These are phyloP conservation scores for Pseudomyrmex gracilis DNA, from an alignment of 1,140 invertebrate genomes.

Conservation along the genomic window DNA sequence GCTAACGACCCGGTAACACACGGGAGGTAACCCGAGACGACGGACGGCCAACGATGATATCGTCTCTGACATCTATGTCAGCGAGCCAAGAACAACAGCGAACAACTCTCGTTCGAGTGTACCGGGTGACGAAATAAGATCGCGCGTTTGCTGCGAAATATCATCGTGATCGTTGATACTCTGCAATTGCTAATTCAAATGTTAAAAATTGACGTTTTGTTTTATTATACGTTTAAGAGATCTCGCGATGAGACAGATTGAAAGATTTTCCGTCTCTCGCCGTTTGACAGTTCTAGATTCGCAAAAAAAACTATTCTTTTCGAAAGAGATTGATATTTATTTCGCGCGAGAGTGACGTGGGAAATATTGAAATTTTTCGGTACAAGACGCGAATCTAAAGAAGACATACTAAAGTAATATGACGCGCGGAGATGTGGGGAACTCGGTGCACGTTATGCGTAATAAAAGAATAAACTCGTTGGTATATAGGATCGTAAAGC, in stretches of 20 bases:
- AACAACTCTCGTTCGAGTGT: constrained; percentile 27
- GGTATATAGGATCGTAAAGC: constrained; percentile 82
- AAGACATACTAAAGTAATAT: constrained; percentile 67
- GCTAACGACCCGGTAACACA: constrained; percentile 75
- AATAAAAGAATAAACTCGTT: constrained; percentile 82
- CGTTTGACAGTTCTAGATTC: neutral
- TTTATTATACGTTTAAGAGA: no score
- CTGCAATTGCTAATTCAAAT: neutral
- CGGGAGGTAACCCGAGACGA: constrained; percentile 81
- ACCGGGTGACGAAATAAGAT: constrained; percentile 68
- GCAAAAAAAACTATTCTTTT: neutral
- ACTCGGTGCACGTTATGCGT: constrained; percentile 78
- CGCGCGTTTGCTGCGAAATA: constrained; percentile 19
- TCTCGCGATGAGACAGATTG: no score
- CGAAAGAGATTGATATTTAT: constrained; percentile 7
- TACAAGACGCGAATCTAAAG: constrained; percentile 36
- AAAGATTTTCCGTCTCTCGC: no score
- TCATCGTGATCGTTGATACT: neutral
- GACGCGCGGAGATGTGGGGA: constrained; percentile 55
- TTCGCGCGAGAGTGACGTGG: neutral
- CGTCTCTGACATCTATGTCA: constrained; percentile 82
- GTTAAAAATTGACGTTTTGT: no score
- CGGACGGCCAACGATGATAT: constrained; percentile 76
- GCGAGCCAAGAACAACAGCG: constrained; percentile 71
- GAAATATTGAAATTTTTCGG: constrained; percentile 53